phyloP scores from a whole-genome alignment of 30 jellyfish, hydroid and myxozoan species.

The Hydra vulgaris region DNA sequence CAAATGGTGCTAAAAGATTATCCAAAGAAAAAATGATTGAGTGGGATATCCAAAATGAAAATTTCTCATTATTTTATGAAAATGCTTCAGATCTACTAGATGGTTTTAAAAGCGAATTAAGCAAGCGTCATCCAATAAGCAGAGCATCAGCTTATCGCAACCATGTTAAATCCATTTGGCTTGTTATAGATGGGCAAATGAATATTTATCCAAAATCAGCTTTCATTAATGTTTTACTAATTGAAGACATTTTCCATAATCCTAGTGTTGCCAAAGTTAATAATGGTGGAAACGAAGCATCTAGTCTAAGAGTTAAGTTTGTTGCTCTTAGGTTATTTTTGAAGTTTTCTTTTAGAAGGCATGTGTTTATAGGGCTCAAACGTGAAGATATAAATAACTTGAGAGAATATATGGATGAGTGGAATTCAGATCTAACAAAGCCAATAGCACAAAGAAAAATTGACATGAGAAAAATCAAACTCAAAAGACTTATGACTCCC shows the following conservation, averaged over 20 bases:
- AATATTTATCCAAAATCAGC: conserved; percentile 12
- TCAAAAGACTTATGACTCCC: conserved; percentile 12
- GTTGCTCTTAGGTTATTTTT: neutral
- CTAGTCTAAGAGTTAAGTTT: conserved; percentile 5
- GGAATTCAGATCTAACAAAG: conserved; percentile 2
- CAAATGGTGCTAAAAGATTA: neutral
- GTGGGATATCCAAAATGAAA: conserved; percentile 6
- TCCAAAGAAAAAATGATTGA: neutral
- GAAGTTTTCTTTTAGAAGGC: conserved; percentile 7
- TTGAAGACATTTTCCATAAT: conserved; percentile 9
- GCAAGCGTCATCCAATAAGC: neutral
- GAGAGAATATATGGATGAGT: conserved; percentile 1
- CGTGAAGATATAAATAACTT: conserved; percentile 6
- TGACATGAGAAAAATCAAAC: conserved; percentile 6
- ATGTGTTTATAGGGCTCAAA: conserved; percentile 10
- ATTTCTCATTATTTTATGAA: neutral
- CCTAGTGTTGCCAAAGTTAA: neutral
- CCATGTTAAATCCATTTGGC: conserved; percentile 9
- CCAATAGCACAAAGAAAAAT: conserved; percentile 10
- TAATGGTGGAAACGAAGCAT: conserved; percentile 14
- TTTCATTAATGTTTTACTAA: neutral
- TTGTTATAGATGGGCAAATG: neutral
- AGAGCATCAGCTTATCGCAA: neutral
- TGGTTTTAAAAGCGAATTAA: neutral
- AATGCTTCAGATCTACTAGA: neutral